Conservation (phyloP, 2,888 invertebrate species). For the Cantharis rufa region DNA sequence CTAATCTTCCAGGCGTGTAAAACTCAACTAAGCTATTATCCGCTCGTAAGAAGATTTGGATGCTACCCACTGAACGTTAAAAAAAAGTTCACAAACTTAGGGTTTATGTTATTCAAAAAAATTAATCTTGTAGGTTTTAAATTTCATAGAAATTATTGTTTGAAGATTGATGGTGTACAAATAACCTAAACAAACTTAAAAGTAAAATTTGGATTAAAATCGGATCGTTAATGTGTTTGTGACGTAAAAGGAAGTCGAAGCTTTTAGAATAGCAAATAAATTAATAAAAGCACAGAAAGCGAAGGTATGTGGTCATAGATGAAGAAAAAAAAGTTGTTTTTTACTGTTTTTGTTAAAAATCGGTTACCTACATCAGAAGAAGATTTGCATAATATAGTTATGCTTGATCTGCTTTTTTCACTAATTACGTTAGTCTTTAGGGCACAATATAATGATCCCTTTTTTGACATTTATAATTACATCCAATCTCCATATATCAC, state of each 20-base stretch:
- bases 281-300: background rate
- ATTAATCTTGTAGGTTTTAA: background rate
- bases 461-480: constrained; percentile 13
- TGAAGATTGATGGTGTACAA: background rate
- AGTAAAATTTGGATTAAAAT: background rate
- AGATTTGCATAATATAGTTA: constrained; percentile 1
- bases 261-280: background rate
- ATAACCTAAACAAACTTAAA: background rate
- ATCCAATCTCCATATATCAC: constrained; percentile 21
- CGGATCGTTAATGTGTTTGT: background rate
- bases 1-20: constrained; percentile 20
- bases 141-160: background rate
- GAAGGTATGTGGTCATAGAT: background rate
- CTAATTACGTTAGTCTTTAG: constrained; percentile 16
- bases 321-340: background rate
- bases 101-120: background rate
- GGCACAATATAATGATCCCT: constrained; percentile 20
- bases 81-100: background rate
- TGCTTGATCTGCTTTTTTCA: background rate
- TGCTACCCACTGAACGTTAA: constrained; percentile 21
- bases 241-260: background rate
- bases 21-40: constrained; percentile 27
- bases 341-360: background rate
- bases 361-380: background rate
- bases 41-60: constrained; percentile 12